phyloP scores from a whole-genome alignment of 2,113 vertebrate species.

The Xiphophorus maculatus region DNA sequence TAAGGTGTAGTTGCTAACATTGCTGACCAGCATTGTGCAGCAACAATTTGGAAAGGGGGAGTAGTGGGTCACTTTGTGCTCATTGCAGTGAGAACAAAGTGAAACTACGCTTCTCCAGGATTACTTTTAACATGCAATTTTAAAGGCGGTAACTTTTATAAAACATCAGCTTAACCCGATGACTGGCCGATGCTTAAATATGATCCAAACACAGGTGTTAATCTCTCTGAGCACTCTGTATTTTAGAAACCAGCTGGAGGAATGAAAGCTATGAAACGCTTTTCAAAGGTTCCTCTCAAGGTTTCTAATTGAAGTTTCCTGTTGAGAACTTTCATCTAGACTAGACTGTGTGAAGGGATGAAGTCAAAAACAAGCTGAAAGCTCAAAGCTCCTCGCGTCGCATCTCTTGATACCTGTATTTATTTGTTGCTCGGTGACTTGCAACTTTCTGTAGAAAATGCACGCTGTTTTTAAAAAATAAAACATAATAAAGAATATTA shows the following conservation, averaged over 20 bases:
- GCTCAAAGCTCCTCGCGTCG: neutral
- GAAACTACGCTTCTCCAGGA: neutral
- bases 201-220: neutral
- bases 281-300: neutral
- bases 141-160: too few species aligned
- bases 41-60: neutral
- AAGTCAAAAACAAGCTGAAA: constrained; percentile 12
- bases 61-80: neutral
- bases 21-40: neutral
- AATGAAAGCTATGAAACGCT: neutral
- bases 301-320: neutral
- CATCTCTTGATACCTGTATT: constrained; percentile 5
- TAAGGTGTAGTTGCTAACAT: neutral
- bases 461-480: neutral
- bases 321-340: neutral
- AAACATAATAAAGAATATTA: too few species aligned
- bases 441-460: neutral
- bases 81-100: neutral
- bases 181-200: neutral
- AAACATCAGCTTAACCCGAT: neutral
- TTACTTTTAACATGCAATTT: too few species aligned
- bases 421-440: neutral
- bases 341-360: neutral
- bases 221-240: neutral
- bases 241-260: neutral